Conservation (phyloP, 2,797 vertebrate genomes). For the Loris lydekkerianus region DNA sequence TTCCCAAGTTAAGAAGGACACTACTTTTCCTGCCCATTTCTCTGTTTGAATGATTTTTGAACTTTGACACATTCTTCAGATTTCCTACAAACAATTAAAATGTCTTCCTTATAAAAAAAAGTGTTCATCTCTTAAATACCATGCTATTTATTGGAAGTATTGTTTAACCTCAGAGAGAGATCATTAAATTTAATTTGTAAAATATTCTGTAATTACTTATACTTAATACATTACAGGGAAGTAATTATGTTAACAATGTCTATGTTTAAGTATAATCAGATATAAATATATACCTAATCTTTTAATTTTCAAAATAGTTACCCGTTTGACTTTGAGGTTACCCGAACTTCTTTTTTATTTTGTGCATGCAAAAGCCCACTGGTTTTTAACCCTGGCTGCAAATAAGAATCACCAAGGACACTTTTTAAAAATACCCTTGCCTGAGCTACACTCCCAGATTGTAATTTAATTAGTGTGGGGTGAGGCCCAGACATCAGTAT, state of each 20-base stretch:
- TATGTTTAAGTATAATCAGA: neutral
- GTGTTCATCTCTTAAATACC: conserved; percentile 82
- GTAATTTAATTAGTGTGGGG: neutral
- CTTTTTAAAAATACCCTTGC: neutral
- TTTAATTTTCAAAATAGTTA: conserved; percentile 45
- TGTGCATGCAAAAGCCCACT: neutral
- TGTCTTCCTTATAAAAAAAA: conserved; percentile 67
- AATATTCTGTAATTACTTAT: conserved; percentile 58
- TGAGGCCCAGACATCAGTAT: neutral
- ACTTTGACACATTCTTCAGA: neutral
- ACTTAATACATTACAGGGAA: conserved; percentile 49
- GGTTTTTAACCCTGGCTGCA: conserved; percentile 43
- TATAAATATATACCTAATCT: conserved; percentile 61
- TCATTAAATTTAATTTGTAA: conserved; percentile 84
- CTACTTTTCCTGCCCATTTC: neutral
- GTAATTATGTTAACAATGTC: conserved; percentile 5
- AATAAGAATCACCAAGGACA: neutral
- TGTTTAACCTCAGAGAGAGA: conserved; percentile 76
- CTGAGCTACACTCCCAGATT: neutral
- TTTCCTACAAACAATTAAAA: conserved; percentile 74
- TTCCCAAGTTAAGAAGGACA: conserved; percentile 59
- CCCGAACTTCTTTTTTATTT: neutral
- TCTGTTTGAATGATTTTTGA: conserved; percentile 32
- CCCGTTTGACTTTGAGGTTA: neutral
- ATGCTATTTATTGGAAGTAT: conserved; percentile 84